Percentiles rank a stretch among this genome's conserved stretches.
Conservation (phyloP, 2,113 vertebrate species). For the Callorhinus ursinus region DNA sequence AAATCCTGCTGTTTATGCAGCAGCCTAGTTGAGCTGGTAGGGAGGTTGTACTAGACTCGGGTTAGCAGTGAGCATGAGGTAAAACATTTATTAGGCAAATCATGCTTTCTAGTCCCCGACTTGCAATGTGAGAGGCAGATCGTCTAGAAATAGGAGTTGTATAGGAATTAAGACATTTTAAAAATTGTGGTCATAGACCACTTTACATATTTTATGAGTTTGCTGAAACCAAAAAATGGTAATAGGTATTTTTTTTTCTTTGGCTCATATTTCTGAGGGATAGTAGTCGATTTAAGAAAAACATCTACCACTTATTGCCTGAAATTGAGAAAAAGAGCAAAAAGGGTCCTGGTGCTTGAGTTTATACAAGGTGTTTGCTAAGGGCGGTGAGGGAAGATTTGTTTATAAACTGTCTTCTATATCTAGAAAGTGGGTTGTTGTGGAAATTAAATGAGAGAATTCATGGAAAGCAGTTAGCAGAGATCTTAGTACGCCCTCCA, state of each 20-base stretch:
- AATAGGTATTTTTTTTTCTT: background rate
- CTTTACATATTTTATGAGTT: background rate
- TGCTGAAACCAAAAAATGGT: background rate
- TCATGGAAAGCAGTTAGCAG: background rate
- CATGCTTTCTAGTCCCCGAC: background rate
- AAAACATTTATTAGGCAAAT: background rate
- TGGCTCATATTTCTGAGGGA: slow-evolving; percentile 15
- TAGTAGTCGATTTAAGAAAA: background rate
- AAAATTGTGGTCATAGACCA: background rate
- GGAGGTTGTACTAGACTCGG: background rate
- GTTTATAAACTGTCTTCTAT: background rate
- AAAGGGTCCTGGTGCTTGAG: background rate
- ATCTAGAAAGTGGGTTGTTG: background rate
- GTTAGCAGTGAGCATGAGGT: background rate
- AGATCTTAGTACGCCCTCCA: background rate
- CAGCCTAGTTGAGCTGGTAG: background rate
- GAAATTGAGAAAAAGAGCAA: background rate
- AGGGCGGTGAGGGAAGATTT: background rate
- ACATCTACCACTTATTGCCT: background rate
- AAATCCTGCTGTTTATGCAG: background rate
- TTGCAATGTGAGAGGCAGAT: background rate
- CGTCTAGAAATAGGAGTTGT: background rate
- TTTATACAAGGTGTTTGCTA: background rate
- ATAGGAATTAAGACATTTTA: background rate
- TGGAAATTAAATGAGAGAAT: background rate